These are phyloP conservation scores for Hirtodrosophila alboralis DNA, from an alignment of 2,888 invertebrate genomes.

Conservation along the genomic window DNA sequence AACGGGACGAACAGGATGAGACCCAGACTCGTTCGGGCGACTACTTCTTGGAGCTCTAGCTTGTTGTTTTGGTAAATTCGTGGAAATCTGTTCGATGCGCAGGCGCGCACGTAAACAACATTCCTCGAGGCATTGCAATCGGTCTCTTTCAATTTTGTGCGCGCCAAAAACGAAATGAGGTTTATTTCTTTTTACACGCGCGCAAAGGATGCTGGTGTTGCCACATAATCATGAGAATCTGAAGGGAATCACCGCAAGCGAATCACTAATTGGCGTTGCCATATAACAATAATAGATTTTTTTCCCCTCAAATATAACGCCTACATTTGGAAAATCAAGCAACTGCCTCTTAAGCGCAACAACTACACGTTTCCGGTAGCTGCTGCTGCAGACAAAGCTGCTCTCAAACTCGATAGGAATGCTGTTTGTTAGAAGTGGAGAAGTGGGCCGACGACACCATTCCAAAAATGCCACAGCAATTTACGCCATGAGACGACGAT, in stretches of 20 bases:
- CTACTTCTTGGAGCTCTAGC: slow-evolving; percentile 31
- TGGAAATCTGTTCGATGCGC: slow-evolving; percentile 69
- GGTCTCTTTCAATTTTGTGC: slow-evolving; percentile 35
- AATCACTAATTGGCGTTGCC: slow-evolving; percentile 22
- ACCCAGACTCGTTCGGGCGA: slow-evolving; percentile 35
- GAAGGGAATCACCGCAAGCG: too few relatives aligned
- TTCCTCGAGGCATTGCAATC: slow-evolving; percentile 64
- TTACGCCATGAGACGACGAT: slow-evolving; percentile 40
- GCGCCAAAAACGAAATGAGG: slow-evolving; percentile 65
- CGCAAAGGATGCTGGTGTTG: slow-evolving; percentile 38
- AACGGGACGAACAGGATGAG: slow-evolving; percentile 75
- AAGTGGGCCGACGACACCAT: slow-evolving; percentile 56
- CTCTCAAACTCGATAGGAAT: slow-evolving; percentile 19
- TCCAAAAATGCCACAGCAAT: slow-evolving; percentile 27
- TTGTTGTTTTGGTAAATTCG: slow-evolving; percentile 59
- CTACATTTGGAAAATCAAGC: slow-evolving; percentile 4
- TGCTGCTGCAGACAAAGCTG: slow-evolving; percentile 2
- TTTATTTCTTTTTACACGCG: slow-evolving; percentile 22
- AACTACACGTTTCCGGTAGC: slow-evolving; percentile 45
- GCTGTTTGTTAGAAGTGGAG: slow-evolving; percentile 4
- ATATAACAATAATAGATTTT: slow-evolving; percentile 14
- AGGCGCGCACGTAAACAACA: slow-evolving; percentile 78
- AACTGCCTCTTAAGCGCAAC: slow-evolving; percentile 7
- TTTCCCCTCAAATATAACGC: slow-evolving; percentile 12
- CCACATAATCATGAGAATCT: slow-evolving; percentile 20